phyloP scores from a whole-genome alignment of 2,888 invertebrate genomes.

The Belgica antarctica region DNA sequence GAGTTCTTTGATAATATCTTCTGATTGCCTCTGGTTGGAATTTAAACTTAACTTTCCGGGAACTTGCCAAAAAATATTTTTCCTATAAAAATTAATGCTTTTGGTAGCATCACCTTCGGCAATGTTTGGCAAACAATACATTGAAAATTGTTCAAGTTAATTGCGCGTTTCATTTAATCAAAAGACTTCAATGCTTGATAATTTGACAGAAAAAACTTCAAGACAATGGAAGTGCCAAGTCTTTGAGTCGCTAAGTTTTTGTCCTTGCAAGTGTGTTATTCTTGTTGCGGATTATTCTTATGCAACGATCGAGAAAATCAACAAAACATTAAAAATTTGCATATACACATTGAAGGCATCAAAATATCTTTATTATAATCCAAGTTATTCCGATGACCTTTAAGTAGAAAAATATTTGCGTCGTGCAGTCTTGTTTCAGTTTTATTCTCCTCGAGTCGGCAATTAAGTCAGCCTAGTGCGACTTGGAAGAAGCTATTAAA shows the following conservation, averaged over 20 bases:
- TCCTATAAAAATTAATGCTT: too few species aligned
- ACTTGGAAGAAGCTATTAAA: constrained; percentile 11
- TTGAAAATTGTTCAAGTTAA: constrained; percentile 6
- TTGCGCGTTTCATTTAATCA: constrained; percentile 10
- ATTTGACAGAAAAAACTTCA: constrained; percentile 21
- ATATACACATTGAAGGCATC: constrained; percentile 9
- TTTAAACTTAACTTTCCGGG: too few species aligned
- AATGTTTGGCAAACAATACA: not conserved
- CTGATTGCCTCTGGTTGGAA: too few species aligned
- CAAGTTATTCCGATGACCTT: constrained; percentile 21
- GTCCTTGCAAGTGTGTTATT: constrained; percentile 9
- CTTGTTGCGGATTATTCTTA: not conserved
- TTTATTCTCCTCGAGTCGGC: not conserved
- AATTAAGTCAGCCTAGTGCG: constrained; percentile 20
- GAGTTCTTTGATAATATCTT: too few species aligned
- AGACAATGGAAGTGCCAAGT: not conserved
- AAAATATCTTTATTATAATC: not conserved
- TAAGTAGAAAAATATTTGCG: not conserved
- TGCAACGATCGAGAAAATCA: not conserved
- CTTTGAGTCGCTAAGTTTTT: not conserved
- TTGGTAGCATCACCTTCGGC: constrained; percentile 8
- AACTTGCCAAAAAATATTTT: too few species aligned
- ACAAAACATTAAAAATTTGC: not conserved
- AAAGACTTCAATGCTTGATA: constrained; percentile 38
- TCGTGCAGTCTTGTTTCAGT: constrained; percentile 12